phyloP scores from a whole-genome alignment of 2,113 vertebrate genomes.

The Edolisoma coerulescens region DNA sequence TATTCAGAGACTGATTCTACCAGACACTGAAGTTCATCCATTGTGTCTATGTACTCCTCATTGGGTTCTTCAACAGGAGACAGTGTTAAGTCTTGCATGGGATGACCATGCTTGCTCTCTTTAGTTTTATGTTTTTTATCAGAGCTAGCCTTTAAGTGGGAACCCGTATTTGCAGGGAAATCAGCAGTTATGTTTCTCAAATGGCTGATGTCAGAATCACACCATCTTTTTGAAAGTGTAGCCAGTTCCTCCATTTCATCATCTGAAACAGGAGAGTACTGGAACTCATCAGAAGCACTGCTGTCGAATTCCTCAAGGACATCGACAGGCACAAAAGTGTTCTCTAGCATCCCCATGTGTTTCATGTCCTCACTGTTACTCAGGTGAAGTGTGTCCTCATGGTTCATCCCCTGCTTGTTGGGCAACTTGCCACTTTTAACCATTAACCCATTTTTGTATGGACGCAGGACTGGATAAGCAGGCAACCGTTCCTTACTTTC shows the following conservation, averaged over 20 bases:
- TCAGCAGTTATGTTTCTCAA: conserved; percentile 17
- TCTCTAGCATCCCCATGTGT: background rate
- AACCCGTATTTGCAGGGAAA: background rate
- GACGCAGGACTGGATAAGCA: conserved; percentile 63
- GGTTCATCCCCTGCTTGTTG: conserved; percentile 57
- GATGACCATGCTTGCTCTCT: conserved; percentile 16
- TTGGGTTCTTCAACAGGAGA: conserved; percentile 74
- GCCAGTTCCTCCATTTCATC: conserved; percentile 80
- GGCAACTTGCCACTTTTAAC: conserved; percentile 83
- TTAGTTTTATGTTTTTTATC: conserved; percentile 62
- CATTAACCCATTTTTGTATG: conserved; percentile 84
- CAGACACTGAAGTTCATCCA: conserved; percentile 89
- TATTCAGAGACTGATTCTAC: conserved; percentile 94
- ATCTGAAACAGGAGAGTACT: conserved; percentile 80
- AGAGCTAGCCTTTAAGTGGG: conserved; percentile 33
- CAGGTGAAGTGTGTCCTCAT: conserved; percentile 60
- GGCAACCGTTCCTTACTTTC: conserved; percentile 21
- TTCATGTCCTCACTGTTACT: conserved; percentile 42
- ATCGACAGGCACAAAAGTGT: conserved; percentile 45
- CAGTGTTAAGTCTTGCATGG: conserved; percentile 49
- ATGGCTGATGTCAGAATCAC: conserved; percentile 22
- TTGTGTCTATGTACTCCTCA: conserved; percentile 79
- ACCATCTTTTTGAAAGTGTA: conserved; percentile 47
- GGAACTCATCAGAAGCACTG: conserved; percentile 83
- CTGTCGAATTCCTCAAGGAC: conserved; percentile 79